Evolutionary conservation across 2,113 vertebrate genomes (phyloP), one percentile per base, ranked within the genome.

Genomic region (Apodemus sylvaticus): DNA sequence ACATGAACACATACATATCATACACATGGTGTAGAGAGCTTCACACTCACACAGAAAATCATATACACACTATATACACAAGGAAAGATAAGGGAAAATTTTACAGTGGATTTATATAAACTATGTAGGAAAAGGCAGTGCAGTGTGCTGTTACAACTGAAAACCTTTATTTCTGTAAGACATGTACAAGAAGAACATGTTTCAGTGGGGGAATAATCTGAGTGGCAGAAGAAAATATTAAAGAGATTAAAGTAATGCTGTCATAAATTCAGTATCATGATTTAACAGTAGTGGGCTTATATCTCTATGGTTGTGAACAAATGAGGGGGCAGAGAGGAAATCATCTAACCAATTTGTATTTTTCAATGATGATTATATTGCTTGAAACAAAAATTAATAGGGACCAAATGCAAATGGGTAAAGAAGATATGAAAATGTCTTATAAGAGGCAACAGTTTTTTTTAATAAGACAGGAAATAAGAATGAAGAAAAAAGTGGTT

Each of bases 241-340:
- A 62, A 79, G 20, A 74, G 14, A 74, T 60, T 22, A 16, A 10
- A 78, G 13, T 73, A 89, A 74, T 16, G 7, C 39, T 74, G 55
- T 62, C 7, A 79, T 70, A 93, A 87, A 66, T 68, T 24, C 77
- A 88, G 2, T 68, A 83, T 93, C 17, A 68, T 22, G 74, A 22
- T 68, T 95, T 79, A 93, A 71, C 79, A 93, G 68, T 86, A 89
- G 64, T 79, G 42, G 55, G 68, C 53, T 86, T 81, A 45, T 74
- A 90, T 82, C 20, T 82, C 86, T 39, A 81, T 26, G 34, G 34
- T 73, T 76, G n/a, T 77, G 2, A 70, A 39, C 48, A 51, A 91
- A n/a, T 77, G 20, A 90, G n/a, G 10, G 17, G 73, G 83, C 31
- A 94, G 62, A 31, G 78, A 55, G 45, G 6, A 95, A 78, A 2